Base-by-base conservation (phyloP, 2,797 vertebrate genomes). In the Linurgus olivaceus region DNA sequence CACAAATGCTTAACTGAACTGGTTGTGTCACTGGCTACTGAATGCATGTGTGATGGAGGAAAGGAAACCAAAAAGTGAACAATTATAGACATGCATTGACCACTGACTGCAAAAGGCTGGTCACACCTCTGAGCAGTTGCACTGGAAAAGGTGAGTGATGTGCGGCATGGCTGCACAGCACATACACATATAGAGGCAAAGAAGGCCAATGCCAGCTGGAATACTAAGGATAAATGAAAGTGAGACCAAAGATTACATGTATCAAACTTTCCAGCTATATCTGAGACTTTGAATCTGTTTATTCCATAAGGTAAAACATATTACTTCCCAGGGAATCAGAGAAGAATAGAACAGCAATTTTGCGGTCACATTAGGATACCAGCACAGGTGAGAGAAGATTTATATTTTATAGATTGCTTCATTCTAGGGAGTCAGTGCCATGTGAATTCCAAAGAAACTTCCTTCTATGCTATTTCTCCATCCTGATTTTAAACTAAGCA, bases 321-420 rank as follows among this genome's bases (percentile, higher is more conserved):
- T 13, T 44, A 23, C 66, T 90, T 74, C 42, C 44, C 26, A 38
- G 7, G 16, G 24, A 37, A 65, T 57, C 19, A 52, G 42, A 78
- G 28, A 37, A 58, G 8, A 66, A n/a, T 1, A 78, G 58, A 74
- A 59, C 28, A 59, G 40, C 26, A 55, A 9, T 63, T 86, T 58
- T 71, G 26, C 7, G 5, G 21, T 47, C 40, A 76, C 7, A 48
- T 42, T 31, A 90, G 44, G 50, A 75, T 20, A 73, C 3, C n/a
- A 74, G 35, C 5, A 44, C 1, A 73, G 40, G 19, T 24, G 26
- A 82, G 35, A 55, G 10, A 83, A 81, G 15, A 87, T 29, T 40
- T 1, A 1, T 2, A 2, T 33, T 80, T 63, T 65, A 61, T 2
- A 57, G 19, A 50, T 23, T 1, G 0, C 18, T 47, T 29, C 48